Evolutionary conservation across 2,113 vertebrate species (phyloP).

Genomic region (Cebus imitator): DNA sequence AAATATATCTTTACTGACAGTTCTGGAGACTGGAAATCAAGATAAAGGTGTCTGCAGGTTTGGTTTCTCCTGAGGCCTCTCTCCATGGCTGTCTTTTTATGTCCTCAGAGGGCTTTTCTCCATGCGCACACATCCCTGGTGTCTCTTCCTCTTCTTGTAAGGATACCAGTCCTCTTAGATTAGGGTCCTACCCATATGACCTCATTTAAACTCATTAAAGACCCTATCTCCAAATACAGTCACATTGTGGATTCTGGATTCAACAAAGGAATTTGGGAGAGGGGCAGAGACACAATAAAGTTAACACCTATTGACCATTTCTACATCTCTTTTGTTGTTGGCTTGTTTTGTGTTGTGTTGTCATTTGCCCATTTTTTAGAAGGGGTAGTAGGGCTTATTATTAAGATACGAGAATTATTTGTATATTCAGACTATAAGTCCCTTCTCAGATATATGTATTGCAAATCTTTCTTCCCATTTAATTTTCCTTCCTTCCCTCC

Average conservation of each 20-base stretch:
- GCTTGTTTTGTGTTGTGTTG: neutral
- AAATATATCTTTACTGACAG: neutral
- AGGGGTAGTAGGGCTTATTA: neutral
- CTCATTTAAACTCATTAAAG: neutral
- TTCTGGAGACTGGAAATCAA: neutral
- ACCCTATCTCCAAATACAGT: neutral
- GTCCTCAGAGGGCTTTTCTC: neutral
- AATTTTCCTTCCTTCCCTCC: neutral
- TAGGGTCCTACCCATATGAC: neutral
- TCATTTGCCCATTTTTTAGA: neutral
- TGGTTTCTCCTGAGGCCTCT: neutral
- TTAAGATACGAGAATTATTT: neutral
- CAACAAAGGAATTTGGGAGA: neutral
- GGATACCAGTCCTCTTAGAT: neutral
- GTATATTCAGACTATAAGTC: neutral
- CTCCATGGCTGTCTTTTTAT: neutral
- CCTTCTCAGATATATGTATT: neutral
- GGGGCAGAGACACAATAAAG: neutral
- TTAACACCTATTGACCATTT: neutral
- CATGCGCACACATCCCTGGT: neutral
- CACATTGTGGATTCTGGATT: neutral
- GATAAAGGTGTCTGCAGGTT: neutral
- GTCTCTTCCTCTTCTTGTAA: neutral
- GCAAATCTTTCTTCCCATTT: neutral
- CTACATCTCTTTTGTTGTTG: neutral